These are phyloP conservation scores for Leptinotarsa tumamoca DNA, from an alignment of 2,888 invertebrate species.

Conservation along the genomic window DNA sequence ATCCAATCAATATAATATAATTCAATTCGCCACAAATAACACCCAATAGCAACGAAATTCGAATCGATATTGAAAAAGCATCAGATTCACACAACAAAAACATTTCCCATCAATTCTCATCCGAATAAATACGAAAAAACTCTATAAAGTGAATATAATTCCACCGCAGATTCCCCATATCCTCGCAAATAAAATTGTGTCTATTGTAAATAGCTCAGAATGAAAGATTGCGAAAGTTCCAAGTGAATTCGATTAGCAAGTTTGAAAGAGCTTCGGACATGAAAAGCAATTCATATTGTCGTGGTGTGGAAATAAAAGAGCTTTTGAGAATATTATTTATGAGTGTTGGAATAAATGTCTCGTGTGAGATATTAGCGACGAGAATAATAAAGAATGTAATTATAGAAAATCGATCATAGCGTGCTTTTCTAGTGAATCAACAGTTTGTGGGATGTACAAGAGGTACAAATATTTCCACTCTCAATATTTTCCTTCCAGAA, in stretches of 20 bases:
- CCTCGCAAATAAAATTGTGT: constrained; percentile 19
- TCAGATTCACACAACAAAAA: neutral
- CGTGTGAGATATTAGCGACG: neutral
- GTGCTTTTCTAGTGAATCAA: no score
- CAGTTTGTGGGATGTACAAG: no score
- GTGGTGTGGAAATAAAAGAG: constrained; percentile 33
- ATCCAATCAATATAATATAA: no score
- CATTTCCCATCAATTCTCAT: neutral
- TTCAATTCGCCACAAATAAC: no score
- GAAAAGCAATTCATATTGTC: constrained; percentile 37
- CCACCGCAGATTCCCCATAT: constrained; percentile 6
- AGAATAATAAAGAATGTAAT: neutral
- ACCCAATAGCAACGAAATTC: no score
- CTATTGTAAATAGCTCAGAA: constrained; percentile 20
- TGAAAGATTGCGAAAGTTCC: constrained; percentile 36
- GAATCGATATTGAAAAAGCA: neutral
- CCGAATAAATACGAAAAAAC: constrained; percentile 5
- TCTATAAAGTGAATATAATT: constrained; percentile 4
- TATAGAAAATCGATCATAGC: neutral
- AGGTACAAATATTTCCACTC: no score
- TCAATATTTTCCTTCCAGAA: no score
- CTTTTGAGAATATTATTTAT: constrained; percentile 32
- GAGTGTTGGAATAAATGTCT: constrained; percentile 30
- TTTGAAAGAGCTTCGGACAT: constrained; percentile 34
- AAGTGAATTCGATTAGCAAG: constrained; percentile 36